Conservation (phyloP, 2,888 invertebrate species). For the Antitype chi region DNA sequence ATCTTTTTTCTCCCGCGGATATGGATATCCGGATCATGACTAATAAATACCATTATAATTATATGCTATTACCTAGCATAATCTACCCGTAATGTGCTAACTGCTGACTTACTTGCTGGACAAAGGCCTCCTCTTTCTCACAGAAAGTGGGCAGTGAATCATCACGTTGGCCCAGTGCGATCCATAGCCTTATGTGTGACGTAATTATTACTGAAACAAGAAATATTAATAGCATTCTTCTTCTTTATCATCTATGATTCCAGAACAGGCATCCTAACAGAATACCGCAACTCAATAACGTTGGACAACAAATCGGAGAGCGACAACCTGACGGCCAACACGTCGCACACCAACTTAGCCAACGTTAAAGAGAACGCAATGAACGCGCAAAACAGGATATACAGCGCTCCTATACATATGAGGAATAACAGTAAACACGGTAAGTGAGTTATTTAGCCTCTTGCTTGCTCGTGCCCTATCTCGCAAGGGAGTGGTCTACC, state of each 20-base stretch:
- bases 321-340: constrained; percentile 84
- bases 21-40: too few relatives aligned
- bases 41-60: too few relatives aligned
- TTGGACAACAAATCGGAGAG: constrained; percentile 87
- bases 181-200: too few relatives aligned
- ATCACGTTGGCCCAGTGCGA: not conserved
- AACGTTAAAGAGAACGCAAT: constrained; percentile 80
- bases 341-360: constrained; percentile 84
- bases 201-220: not conserved
- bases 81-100: not conserved
- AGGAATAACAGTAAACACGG: constrained; percentile 86
- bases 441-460: constrained; percentile 67
- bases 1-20: too few relatives aligned
- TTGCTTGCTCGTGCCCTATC: too few relatives aligned
- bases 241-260: constrained; percentile 34
- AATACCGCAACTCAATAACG: constrained; percentile 86
- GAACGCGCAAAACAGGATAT: constrained; percentile 84
- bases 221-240: not conserved
- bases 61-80: too few relatives aligned
- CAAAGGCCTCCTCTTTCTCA: not conserved
- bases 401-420: constrained; percentile 87
- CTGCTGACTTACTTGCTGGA: not conserved
- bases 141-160: not conserved
- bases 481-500: too few relatives aligned
- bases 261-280: constrained; percentile 81